Conservation (phyloP, 2,797 vertebrate genomes). For the Distichodus sexfasciatus region DNA sequence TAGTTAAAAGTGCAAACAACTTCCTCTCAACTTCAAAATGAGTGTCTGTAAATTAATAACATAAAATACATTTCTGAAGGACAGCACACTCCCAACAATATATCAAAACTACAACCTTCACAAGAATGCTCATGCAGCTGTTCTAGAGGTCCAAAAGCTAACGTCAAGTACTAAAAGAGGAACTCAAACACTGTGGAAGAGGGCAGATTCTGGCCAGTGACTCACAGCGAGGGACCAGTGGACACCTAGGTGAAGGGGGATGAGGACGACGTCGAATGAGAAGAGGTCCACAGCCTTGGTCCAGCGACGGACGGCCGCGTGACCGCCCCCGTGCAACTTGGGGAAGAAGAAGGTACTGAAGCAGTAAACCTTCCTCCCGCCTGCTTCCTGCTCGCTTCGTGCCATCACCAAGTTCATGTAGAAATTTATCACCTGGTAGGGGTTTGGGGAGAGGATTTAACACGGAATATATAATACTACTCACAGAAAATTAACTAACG, state of each 20-base stretch:
- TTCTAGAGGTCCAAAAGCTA: too few species aligned
- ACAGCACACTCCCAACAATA: too few species aligned
- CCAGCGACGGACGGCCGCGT: constrained; percentile 85
- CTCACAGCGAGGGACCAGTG: constrained; percentile 88
- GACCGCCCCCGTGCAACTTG: constrained; percentile 79
- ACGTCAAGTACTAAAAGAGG: too few species aligned
- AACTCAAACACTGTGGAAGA: background rate
- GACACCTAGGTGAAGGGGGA: constrained; percentile 83
- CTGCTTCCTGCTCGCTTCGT: constrained; percentile 67
- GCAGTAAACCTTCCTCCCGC: constrained; percentile 75
- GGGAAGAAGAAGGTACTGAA: constrained; percentile 93
- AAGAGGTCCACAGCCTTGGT: constrained; percentile 89
- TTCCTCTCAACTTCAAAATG: too few species aligned
- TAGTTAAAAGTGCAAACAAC: too few species aligned
- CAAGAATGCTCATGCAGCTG: too few species aligned
- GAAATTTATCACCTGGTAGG: constrained; percentile 88
- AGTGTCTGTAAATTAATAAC: too few species aligned
- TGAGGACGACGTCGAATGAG: constrained; percentile 80
- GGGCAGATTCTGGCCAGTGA: constrained; percentile 12
- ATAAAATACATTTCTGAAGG: too few species aligned
- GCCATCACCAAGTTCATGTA: constrained; percentile 88
- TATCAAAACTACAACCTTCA: too few species aligned
- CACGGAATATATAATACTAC: too few species aligned
- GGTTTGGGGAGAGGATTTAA: background rate
- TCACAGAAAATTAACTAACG: too few species aligned